A percentile compares a stretch with the other conserved stretches of the same genome.
phyloP scores from a whole-genome alignment of 2,888 invertebrate genomes.

The Chaitophorus viminalis region DNA sequence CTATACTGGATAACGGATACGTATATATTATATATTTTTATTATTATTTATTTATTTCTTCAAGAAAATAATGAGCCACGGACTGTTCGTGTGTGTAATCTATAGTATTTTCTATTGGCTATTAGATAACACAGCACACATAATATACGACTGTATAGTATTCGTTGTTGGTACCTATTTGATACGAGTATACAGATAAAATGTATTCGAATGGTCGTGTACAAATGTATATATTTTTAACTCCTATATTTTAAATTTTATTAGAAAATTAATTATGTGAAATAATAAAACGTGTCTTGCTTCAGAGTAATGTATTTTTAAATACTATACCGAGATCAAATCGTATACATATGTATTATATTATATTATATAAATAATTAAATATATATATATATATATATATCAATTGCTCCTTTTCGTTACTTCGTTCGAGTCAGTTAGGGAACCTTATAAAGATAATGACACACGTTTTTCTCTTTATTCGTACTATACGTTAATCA shows the following conservation, averaged over 20 bases:
- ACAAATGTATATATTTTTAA: too few species aligned
- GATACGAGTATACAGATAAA: neutral
- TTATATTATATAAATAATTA: too few species aligned
- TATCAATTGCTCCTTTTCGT: neutral
- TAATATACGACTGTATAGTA: too few species aligned
- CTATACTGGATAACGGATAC: too few species aligned
- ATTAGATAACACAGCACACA: too few species aligned
- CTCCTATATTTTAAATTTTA: neutral
- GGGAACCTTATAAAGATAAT: neutral
- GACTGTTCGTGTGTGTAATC: too few species aligned
- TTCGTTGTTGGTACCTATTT: too few species aligned
- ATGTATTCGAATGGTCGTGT: neutral
- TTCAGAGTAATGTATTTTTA: constrained; percentile 8
- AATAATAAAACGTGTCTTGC: neutral
- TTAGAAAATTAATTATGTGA: neutral
- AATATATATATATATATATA: too few species aligned
- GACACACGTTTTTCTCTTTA: neutral
- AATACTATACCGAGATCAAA: constrained; percentile 10
- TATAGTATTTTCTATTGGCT: too few species aligned
- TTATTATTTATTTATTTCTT: neutral
- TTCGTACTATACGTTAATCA: neutral
- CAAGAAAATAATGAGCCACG: neutral
- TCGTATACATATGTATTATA: too few species aligned
- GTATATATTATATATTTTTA: neutral
- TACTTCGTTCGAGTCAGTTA: neutral